These are phyloP conservation scores for Mesochorus sp. DNA, from an alignment of 2,888 invertebrate species.

Conservation along the genomic window DNA sequence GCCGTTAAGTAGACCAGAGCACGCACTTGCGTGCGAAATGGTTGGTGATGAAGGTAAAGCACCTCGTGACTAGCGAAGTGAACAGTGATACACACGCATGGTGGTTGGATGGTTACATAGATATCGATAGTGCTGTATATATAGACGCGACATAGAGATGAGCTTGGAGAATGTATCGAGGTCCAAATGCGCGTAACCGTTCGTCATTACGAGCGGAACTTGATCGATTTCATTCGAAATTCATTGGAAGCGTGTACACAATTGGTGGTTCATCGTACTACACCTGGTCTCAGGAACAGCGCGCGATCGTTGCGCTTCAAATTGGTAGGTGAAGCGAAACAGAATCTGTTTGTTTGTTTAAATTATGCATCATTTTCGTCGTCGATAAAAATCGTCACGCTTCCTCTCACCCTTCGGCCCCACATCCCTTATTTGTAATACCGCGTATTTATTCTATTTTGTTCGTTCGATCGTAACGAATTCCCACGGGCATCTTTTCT, in stretches of 20 bases:
- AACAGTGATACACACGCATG: slow-evolving; percentile 48
- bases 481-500: not conserved
- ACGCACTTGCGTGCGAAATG: slow-evolving; percentile 51
- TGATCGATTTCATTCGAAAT: not conserved
- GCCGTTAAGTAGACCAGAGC: slow-evolving; percentile 12
- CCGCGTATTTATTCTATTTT: not conserved
- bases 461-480: not conserved
- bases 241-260: not conserved
- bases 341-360: not conserved
- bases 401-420: not conserved
- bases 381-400: not conserved
- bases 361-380: not conserved
- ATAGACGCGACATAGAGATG: slow-evolving; percentile 19
- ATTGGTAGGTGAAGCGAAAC: not conserved
- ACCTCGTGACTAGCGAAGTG: slow-evolving; percentile 46
- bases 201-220: not conserved
- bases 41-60: slow-evolving; percentile 18
- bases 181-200: not conserved
- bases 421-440: too few relatives aligned
- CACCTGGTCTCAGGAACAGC: slow-evolving; percentile 23
- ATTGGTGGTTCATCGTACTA: not conserved
- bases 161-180: not conserved
- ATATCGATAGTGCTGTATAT: slow-evolving; percentile 8
- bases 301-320: not conserved
- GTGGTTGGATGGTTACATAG: too few relatives aligned